phyloP scores from a whole-genome alignment of 1,140 invertebrate genomes.

The Neocloeon triangulifer region DNA sequence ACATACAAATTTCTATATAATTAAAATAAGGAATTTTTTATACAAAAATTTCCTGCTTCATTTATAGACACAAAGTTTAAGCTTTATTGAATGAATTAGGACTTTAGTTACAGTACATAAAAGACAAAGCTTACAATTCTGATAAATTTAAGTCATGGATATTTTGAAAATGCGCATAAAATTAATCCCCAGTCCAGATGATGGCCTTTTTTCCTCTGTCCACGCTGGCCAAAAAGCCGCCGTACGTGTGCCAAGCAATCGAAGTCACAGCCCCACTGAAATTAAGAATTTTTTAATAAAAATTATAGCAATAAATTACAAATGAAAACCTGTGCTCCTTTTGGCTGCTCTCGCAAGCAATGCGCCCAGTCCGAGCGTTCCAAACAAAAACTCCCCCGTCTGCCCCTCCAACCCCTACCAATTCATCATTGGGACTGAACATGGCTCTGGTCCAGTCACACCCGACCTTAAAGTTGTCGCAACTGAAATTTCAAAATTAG shows the following conservation, averaged over 20 bases:
- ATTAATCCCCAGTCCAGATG: conserved; percentile 51
- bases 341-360: conserved; percentile 45
- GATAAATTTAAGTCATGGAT: too few species aligned
- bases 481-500: conserved; percentile 32
- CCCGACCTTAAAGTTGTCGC: conserved; percentile 83
- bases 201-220: conserved; percentile 66
- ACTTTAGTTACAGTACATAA: too few species aligned
- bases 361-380: conserved; percentile 53
- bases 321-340: conserved; percentile 70
- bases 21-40: too few species aligned
- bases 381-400: conserved; percentile 85
- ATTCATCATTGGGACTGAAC: conserved; percentile 75
- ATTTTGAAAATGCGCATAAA: too few species aligned
- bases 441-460: conserved; percentile 82
- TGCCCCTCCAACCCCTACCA: conserved; percentile 68
- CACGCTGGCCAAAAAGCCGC: conserved; percentile 61
- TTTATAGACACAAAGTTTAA: too few species aligned
- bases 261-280: conserved; percentile 63
- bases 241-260: conserved; percentile 78
- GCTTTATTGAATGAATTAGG: too few species aligned
- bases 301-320: too few species aligned
- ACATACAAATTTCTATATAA: too few species aligned
- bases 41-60: too few species aligned
- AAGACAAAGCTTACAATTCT: too few species aligned
- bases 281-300: too few species aligned